A percentile compares a stretch with the other conserved stretches of the same genome.
Evolutionary conservation across 2,113 vertebrate genomes (phyloP).

Genomic region (Promerops cafer): DNA sequence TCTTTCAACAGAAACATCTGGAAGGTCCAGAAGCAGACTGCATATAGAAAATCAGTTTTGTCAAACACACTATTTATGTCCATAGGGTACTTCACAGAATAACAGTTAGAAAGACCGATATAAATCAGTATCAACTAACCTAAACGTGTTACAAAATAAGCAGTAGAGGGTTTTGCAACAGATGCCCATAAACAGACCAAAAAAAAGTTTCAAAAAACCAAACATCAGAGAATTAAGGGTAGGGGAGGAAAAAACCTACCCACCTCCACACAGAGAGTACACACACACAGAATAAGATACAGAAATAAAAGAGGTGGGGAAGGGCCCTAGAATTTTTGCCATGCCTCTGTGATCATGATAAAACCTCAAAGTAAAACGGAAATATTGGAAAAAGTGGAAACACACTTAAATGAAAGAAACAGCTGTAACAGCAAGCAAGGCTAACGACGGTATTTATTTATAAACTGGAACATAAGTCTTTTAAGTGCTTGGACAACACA

Average conservation of each 20-base stretch:
- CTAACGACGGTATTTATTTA: background rate
- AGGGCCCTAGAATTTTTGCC: background rate
- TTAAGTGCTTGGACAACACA: background rate
- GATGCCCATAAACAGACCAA: background rate
- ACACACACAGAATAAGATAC: background rate
- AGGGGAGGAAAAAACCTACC: too few relatives aligned
- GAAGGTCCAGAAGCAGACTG: background rate
- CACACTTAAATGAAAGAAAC: background rate
- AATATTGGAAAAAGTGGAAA: background rate
- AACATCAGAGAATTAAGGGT: background rate
- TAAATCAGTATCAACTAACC: background rate
- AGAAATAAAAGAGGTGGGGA: background rate
- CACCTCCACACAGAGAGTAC: background rate
- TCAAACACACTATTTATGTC: background rate
- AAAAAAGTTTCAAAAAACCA: background rate
- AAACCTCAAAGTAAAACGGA: background rate
- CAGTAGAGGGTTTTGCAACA: background rate
- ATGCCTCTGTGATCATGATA: background rate
- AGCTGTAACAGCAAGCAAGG: background rate
- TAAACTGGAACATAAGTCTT: background rate
- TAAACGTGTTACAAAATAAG: background rate
- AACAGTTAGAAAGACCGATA: background rate
- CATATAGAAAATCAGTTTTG: background rate
- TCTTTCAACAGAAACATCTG: background rate
- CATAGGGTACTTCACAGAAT: background rate